Conservation (phyloP, 1,140 invertebrate genomes). For the Pectinophora gossypiella region DNA sequence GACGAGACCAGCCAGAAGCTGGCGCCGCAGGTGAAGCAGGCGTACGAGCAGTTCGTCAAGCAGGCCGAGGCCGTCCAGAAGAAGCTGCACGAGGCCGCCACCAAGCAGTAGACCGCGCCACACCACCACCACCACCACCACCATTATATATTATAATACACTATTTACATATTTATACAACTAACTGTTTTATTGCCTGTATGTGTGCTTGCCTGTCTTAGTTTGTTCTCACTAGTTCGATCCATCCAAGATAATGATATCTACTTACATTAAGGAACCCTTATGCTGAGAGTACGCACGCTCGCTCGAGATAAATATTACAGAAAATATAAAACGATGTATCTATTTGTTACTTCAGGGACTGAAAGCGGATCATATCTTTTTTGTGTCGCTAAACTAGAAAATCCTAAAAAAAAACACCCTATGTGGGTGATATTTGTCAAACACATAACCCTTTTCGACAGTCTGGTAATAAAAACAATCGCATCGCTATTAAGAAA, state of each 20-base stretch:
- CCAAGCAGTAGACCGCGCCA: constrained; percentile 36
- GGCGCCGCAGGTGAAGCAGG: constrained; percentile 56
- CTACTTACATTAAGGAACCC: neutral
- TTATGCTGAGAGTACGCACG: neutral
- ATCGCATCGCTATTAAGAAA: too few relatives aligned
- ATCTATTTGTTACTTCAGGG: too few relatives aligned
- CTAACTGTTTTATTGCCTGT: neutral
- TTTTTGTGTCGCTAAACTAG: too few relatives aligned
- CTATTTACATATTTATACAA: neutral
- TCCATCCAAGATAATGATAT: neutral
- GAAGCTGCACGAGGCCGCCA: constrained; percentile 60
- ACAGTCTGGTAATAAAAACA: too few relatives aligned
- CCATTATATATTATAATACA: neutral
- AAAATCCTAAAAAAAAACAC: too few relatives aligned
- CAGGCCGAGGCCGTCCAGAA: constrained; percentile 52
- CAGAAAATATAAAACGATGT: too few relatives aligned
- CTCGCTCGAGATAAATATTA: too few relatives aligned
- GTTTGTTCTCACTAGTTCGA: too few relatives aligned
- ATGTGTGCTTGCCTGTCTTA: too few relatives aligned
- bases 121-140: neutral
- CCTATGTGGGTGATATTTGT: too few relatives aligned
- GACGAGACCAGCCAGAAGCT: constrained; percentile 57
- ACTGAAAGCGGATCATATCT: too few relatives aligned
- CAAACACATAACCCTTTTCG: too few relatives aligned
- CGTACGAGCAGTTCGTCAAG: constrained; percentile 62